These are phyloP conservation scores for Dynastes tityus DNA, from an alignment of 2,888 invertebrate species.

Conservation along the genomic window DNA sequence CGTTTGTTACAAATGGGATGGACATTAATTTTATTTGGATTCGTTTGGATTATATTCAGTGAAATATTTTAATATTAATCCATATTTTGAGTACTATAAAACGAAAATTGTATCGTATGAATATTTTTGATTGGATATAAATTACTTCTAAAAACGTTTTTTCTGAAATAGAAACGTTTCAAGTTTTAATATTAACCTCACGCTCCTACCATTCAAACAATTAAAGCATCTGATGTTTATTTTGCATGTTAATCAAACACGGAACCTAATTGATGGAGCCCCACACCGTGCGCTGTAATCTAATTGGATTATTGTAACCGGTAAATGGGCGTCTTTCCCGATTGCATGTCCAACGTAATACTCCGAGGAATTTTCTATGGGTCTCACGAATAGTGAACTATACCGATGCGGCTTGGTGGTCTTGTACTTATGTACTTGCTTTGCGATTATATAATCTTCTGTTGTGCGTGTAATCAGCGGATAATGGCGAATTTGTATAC, in stretches of 20 bases:
- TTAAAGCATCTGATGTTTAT: conserved; percentile 31
- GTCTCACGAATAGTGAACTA: conserved; percentile 16
- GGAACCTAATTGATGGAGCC: conserved; percentile 28
- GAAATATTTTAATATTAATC: too few species aligned
- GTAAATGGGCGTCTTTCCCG: conserved; percentile 36
- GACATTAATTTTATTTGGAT: too few species aligned
- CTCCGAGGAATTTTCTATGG: conserved; percentile 35
- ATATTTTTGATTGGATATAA: too few species aligned
- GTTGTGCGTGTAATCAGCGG: conserved; percentile 19
- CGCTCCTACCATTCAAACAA: not conserved
- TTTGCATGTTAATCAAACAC: conserved; percentile 40
- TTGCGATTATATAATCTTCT: conserved; percentile 28
- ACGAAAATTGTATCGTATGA: too few species aligned
- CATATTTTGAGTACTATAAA: too few species aligned
- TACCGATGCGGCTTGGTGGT: not conserved
- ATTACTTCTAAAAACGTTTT: too few species aligned
- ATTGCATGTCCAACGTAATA: conserved; percentile 43
- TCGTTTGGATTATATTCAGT: too few species aligned
- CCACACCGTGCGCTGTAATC: conserved; percentile 26
- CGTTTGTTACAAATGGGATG: too few species aligned
- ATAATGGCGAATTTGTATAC: conserved; percentile 14
- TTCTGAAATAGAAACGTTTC: not conserved
- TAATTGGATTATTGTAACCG: conserved; percentile 43
- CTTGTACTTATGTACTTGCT: conserved; percentile 8
- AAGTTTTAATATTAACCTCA: not conserved